Conservation (phyloP, 2,113 vertebrate species). For the Seriola rivoliana region DNA sequence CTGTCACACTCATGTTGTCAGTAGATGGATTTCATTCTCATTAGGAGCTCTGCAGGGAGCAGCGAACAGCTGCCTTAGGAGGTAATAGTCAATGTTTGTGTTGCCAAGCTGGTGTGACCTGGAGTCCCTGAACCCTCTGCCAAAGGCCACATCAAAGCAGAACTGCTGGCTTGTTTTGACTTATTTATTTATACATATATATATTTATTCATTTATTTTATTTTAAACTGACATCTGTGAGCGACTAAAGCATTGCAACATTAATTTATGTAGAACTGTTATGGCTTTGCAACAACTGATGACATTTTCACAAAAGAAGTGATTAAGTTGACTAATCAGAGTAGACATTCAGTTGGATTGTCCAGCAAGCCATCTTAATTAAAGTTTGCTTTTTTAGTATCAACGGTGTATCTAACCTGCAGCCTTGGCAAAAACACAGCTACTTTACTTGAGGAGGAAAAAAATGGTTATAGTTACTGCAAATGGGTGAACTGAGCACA, state of each 20-base stretch:
- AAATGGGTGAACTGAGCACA: too few relatives aligned
- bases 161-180: neutral
- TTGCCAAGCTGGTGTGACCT: constrained; percentile 39
- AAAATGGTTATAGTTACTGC: too few relatives aligned
- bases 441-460: too few relatives aligned
- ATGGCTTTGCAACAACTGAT: too few relatives aligned
- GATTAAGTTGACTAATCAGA: neutral
- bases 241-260: neutral
- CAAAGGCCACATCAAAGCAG: neutral
- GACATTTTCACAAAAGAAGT: too few relatives aligned
- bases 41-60: constrained; percentile 78
- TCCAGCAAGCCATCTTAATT: neutral
- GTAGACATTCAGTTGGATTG: neutral
- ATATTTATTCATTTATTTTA: neutral
- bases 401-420: too few relatives aligned
- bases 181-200: neutral
- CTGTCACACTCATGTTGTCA: constrained; percentile 70
- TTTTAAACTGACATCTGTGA: neutral
- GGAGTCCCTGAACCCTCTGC: neutral
- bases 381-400: too few relatives aligned
- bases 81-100: constrained; percentile 66
- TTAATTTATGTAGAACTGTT: neutral
- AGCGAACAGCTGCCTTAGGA: constrained; percentile 82
- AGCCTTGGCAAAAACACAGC: too few relatives aligned
- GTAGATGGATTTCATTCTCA: constrained; percentile 80